A percentile compares a stretch with the other conserved stretches of the same genome.
Evolutionary conservation across 2,113 vertebrate species (phyloP).

Genomic region (Campylomormyrus tamandua): DNA sequence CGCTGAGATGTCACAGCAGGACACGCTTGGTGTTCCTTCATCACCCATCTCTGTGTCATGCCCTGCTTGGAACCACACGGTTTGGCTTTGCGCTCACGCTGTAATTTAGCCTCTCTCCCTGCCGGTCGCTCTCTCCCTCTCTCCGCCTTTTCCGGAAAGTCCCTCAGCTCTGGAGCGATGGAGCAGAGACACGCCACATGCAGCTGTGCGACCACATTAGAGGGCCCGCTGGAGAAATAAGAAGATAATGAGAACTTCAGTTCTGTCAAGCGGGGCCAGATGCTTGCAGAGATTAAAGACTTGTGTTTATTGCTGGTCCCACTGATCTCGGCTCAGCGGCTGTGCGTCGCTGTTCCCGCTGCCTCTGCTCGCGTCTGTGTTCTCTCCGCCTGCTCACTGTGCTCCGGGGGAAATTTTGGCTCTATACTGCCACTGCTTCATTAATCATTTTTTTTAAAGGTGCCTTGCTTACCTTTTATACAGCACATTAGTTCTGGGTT

Average conservation of each 20-base stretch:
- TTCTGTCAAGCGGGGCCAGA: conserved; percentile 63
- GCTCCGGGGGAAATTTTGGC: neutral
- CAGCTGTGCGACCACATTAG: conserved; percentile 71
- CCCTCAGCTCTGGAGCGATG: conserved; percentile 56
- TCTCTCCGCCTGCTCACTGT: neutral
- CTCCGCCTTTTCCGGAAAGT: conserved; percentile 53
- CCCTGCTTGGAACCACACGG: neutral
- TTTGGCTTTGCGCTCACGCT: conserved; percentile 14
- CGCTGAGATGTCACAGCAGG: neutral
- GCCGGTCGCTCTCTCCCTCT: conserved; percentile 9
- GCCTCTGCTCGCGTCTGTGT: neutral
- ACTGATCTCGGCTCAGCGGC: conserved; percentile 19
- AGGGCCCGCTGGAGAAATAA: conserved; percentile 48
- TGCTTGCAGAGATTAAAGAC: conserved; percentile 67
- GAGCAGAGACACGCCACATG: conserved; percentile 62
- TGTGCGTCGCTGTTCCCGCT: neutral
- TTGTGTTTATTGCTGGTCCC: conserved; percentile 41
- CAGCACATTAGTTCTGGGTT: neutral
- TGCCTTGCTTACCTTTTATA: neutral
- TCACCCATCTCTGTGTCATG: neutral
- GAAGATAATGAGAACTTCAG: conserved; percentile 68
- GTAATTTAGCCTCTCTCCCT: neutral
- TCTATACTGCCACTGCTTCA: neutral
- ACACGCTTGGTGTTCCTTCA: neutral
- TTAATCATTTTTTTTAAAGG: neutral